These are phyloP conservation scores for Crocidura indochinensis DNA, from an alignment of 2,797 vertebrate species.

Conservation along the genomic window DNA sequence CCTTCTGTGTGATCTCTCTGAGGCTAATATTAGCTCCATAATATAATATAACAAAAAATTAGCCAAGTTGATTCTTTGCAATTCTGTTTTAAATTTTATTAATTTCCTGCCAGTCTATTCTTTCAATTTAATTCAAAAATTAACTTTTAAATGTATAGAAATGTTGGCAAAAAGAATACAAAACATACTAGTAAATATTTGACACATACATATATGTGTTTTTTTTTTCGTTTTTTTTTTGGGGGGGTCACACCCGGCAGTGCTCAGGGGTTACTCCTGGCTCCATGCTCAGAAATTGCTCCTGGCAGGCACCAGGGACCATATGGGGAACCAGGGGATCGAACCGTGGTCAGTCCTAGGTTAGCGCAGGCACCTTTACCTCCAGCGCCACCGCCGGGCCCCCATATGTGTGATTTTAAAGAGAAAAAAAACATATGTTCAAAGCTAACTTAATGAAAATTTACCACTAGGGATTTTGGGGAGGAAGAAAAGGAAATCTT, in stretches of 20 bases:
- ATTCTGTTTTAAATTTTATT: background rate
- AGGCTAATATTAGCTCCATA: no score
- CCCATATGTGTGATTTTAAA: background rate
- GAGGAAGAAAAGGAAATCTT: background rate
- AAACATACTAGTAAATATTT: background rate
- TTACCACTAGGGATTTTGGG: background rate
- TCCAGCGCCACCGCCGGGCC: no score
- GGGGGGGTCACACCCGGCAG: no score
- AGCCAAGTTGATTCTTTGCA: background rate
- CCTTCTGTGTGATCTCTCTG: no score
- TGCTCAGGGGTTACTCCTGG: no score
- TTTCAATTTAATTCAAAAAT: background rate
- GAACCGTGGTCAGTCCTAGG: no score
- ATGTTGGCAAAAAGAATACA: conserved; percentile 40
- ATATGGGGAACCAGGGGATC: no score
- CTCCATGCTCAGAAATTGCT: no score
- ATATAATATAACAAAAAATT: no score
- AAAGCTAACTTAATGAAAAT: background rate
- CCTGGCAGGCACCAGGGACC: no score
- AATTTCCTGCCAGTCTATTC: background rate
- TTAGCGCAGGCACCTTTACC: no score
- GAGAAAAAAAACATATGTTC: background rate
- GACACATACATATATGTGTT: background rate
- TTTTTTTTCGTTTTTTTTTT: background rate
- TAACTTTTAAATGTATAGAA: background rate